A percentile compares a stretch with the other conserved stretches of the same genome.
Evolutionary conservation across 2,113 vertebrate genomes (phyloP).

Genomic region (Nycticorax nycticorax): DNA sequence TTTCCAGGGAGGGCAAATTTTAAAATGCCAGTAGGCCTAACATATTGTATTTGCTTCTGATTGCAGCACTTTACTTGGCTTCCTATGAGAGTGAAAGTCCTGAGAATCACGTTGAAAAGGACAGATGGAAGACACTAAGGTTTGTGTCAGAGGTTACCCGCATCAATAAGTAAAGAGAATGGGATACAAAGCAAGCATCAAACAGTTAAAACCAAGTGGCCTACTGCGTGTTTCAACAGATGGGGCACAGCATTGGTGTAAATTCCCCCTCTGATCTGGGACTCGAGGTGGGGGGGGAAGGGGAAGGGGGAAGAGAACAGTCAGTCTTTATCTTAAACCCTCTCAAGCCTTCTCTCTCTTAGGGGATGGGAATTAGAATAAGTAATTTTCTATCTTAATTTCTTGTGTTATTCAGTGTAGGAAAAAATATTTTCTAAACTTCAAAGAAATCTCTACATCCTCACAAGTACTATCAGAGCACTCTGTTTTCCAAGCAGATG

Average conservation of each 20-base stretch:
- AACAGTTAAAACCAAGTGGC: background rate
- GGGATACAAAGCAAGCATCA: background rate
- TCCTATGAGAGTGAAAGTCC: conserved; percentile 95
- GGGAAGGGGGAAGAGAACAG: background rate
- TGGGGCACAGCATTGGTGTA: background rate
- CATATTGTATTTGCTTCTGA: background rate
- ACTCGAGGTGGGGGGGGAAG: background rate
- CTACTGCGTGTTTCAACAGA: background rate
- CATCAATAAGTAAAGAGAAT: background rate
- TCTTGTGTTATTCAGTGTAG: background rate
- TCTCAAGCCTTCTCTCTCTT: background rate
- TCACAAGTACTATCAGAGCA: background rate
- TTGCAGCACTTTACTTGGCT: conserved; percentile 88
- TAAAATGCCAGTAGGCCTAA: background rate
- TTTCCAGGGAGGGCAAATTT: background rate
- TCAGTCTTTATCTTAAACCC: background rate
- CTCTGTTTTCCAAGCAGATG: background rate
- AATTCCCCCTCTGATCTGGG: background rate
- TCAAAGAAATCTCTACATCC: background rate
- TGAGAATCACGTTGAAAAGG: conserved; percentile 93
- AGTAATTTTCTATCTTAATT: background rate
- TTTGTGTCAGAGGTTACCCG: conserved; percentile 66
- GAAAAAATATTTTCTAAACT: background rate
- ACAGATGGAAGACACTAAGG: conserved; percentile 96
- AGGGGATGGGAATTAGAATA: background rate